Percentiles rank a stretch among this genome's conserved stretches.
Conservation (phyloP, 2,113 vertebrate genomes). For the Melospiza melodia region DNA sequence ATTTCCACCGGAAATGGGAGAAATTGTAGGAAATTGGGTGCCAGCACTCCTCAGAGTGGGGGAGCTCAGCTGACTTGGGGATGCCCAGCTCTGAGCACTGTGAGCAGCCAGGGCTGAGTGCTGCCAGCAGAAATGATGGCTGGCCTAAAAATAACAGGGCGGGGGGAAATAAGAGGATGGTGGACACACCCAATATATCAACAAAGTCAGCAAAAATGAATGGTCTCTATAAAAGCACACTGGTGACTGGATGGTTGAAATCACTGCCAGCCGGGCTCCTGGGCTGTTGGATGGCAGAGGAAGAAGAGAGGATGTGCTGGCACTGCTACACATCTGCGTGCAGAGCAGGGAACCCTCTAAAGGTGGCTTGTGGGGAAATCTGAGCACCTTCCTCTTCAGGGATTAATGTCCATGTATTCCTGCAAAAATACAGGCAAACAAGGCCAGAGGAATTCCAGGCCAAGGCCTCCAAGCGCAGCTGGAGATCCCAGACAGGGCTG, state of each 20-base stretch:
- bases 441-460: neutral
- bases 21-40: neutral
- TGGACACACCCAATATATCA: neutral
- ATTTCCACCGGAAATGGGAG: neutral
- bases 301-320: neutral
- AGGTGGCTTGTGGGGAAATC: neutral
- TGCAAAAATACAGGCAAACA: neutral
- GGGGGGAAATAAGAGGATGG: no score
- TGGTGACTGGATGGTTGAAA: neutral
- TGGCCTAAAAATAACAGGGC: neutral
- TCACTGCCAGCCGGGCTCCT: neutral
- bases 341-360: neutral
- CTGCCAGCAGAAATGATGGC: neutral
- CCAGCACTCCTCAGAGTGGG: neutral
- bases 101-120: neutral
- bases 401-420: neutral
- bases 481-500: neutral
- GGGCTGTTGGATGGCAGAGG: neutral
- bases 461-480: neutral
- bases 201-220: neutral
- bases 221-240: neutral
- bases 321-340: neutral
- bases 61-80: neutral
- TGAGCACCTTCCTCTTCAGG: accelerated
- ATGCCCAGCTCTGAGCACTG: neutral